A percentile compares a stretch with the other conserved stretches of the same genome.
Conservation (phyloP, 2,797 vertebrate species). For the Geotrypetes seraphini region DNA sequence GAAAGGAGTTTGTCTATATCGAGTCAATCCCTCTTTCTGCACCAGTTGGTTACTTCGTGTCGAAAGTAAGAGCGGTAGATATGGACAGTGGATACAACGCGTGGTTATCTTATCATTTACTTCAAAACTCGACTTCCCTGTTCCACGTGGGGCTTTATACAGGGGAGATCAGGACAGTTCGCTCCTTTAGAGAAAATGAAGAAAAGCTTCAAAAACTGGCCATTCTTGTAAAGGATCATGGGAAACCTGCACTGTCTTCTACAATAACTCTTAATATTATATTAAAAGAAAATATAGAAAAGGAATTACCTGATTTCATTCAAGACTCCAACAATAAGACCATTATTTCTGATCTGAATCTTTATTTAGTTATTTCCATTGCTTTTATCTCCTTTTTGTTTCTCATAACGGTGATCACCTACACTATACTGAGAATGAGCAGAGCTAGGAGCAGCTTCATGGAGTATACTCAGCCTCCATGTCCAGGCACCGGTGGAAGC, state of each 20-base stretch:
- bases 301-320: no score
- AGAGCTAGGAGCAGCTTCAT: slow-evolving; percentile 54
- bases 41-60: slow-evolving; percentile 37
- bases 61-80: slow-evolving; percentile 43
- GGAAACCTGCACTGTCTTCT: slow-evolving; percentile 30
- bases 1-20: slow-evolving; percentile 29
- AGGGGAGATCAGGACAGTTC: slow-evolving; percentile 32
- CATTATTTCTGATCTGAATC: slow-evolving; percentile 67
- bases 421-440: slow-evolving; percentile 70
- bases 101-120: slow-evolving; percentile 31
- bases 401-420: slow-evolving; percentile 73
- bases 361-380: slow-evolving; percentile 79
- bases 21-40: slow-evolving; percentile 38
- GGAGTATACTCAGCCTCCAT: slow-evolving; percentile 47
- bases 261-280: slow-evolving; percentile 39
- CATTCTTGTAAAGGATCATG: slow-evolving; percentile 30
- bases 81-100: slow-evolving; percentile 42
- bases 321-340: no score
- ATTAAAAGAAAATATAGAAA: no score
- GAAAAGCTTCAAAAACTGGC: slow-evolving; percentile 20
- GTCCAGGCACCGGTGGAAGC: no score
- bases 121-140: slow-evolving; percentile 27
- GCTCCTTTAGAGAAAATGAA: slow-evolving; percentile 33
- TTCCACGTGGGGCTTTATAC: slow-evolving; percentile 37
- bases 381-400: slow-evolving; percentile 79